phyloP scores from a whole-genome alignment of 2,797 vertebrate genomes.

The Adrianichthys oophorus region DNA sequence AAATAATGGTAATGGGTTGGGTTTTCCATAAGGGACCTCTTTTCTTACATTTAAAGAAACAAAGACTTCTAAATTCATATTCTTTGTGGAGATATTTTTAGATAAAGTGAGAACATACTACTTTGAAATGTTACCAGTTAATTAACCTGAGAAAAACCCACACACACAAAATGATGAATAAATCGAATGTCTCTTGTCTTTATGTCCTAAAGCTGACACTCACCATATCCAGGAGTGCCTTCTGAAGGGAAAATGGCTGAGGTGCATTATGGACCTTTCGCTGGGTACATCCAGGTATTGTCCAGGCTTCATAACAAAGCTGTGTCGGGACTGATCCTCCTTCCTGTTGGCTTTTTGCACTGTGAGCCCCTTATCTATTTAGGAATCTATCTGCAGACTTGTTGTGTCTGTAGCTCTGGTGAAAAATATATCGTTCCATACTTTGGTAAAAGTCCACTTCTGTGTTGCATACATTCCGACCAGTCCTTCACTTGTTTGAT shows the following conservation, averaged over 20 bases:
- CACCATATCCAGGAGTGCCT: conserved; percentile 85
- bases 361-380: conserved; percentile 22
- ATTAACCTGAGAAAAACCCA: background rate
- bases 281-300: conserved; percentile 56
- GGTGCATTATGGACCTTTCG: conserved; percentile 75
- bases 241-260: conserved; percentile 75
- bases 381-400: conserved; percentile 47
- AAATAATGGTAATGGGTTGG: conserved; percentile 28
- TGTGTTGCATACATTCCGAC: conserved; percentile 41
- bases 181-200: background rate
- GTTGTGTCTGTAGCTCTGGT: conserved; percentile 34
- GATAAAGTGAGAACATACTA: too few species aligned
- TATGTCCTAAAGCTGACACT: conserved; percentile 39
- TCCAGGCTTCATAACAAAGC: conserved; percentile 75
- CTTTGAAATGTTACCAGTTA: background rate
- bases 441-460: conserved; percentile 29
- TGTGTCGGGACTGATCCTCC: conserved; percentile 20
- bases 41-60: conserved; percentile 43
- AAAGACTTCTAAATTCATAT: conserved; percentile 14
- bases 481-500: conserved; percentile 32
- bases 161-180: background rate
- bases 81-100: background rate
- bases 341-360: conserved; percentile 33
- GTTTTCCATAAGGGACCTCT: conserved; percentile 32
- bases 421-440: conserved; percentile 50